Evolutionary conservation across 2,888 invertebrate genomes (phyloP).

Genomic region (Leistus spinibarbis): DNA sequence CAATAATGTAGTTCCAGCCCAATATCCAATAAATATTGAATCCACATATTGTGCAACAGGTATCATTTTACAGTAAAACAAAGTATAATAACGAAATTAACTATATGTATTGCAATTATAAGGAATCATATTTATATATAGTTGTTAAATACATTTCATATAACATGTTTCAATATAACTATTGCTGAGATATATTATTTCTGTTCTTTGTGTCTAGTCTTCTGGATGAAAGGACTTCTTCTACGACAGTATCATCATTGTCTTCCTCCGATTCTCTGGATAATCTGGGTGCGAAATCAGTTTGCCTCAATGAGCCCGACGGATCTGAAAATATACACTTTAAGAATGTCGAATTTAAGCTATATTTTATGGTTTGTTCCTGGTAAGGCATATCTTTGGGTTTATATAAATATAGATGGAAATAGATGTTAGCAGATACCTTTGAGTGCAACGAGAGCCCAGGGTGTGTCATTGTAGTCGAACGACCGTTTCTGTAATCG

Average conservation of each 20-base stretch:
- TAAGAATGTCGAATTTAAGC: no score
- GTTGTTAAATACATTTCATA: slow-evolving; percentile 1
- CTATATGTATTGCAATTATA: slow-evolving; percentile 5
- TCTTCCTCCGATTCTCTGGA: slow-evolving; percentile 51
- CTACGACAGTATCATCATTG: slow-evolving; percentile 41
- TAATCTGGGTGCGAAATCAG: slow-evolving; percentile 51
- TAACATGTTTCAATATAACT: slow-evolving; percentile 2
- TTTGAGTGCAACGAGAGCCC: slow-evolving; percentile 47
- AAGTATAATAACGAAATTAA: not conserved
- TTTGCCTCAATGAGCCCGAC: slow-evolving; percentile 9
- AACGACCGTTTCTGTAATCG: slow-evolving; percentile 46
- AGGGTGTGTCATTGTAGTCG: slow-evolving; percentile 43
- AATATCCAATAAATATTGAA: not conserved
- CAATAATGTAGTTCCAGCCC: not conserved
- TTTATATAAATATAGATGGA: not conserved
- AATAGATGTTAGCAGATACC: slow-evolving; percentile 41
- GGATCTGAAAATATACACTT: slow-evolving; percentile 22
- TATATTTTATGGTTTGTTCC: no score
- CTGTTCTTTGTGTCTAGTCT: slow-evolving; percentile 30
- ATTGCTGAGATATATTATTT: slow-evolving; percentile 35
- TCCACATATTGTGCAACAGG: not conserved
- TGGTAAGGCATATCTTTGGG: no score
- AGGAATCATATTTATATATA: not conserved
- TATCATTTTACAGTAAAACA: not conserved
- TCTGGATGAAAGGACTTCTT: slow-evolving; percentile 34